Evolutionary conservation across 2,113 vertebrate genomes (phyloP), one percentile per base, ranked within the genome.

Genomic region (Grammomys surdaster): DNA sequence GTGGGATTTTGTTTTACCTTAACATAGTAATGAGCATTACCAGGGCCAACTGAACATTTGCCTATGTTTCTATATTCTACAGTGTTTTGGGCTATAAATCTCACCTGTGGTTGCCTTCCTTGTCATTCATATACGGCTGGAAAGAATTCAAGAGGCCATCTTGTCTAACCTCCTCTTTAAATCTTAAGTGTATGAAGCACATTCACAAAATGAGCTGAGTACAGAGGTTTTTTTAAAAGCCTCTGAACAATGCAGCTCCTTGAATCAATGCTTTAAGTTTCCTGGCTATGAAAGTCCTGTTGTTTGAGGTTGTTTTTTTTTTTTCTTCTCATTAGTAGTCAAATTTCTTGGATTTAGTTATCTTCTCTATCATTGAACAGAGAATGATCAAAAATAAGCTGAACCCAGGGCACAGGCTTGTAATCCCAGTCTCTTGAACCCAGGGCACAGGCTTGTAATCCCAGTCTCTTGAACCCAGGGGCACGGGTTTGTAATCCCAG

Each of bases 31-130:
- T 95, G 88, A 96, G 56, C n/a, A 13, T 86, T 89, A 80, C 63
- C 43, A 87, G 63, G 12, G 92, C 63, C 91, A 89, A 69, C 77
- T 94, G 89, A 80, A 89, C 28, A 93, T 96, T 96, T 96, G 87
- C 91, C 95, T 97, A 10, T 89, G 69, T 96, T 95, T 94, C 81
- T 91, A 92, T 87, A 87, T 93, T 90, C 56, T 84, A 43, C 33
- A 56, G 16, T 58, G 4, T 67, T 90, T 95, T 73, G 86, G 86
- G 33, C 73, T 78, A 84, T 93, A 95, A 94, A 93, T 97, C 95
- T 90, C 90, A 93, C 65, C n/a, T 85, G 46, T 92, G 56, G n/a
- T 89, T 93, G 86, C 58, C 56, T 56, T 65, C 48, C 22, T 95
- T 93, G 87, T 91, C 73, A 76, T 60, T 93, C 77, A 76, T 56